phyloP scores from a whole-genome alignment of 2,113 vertebrate species.

The Aleadryas rufinucha region DNA sequence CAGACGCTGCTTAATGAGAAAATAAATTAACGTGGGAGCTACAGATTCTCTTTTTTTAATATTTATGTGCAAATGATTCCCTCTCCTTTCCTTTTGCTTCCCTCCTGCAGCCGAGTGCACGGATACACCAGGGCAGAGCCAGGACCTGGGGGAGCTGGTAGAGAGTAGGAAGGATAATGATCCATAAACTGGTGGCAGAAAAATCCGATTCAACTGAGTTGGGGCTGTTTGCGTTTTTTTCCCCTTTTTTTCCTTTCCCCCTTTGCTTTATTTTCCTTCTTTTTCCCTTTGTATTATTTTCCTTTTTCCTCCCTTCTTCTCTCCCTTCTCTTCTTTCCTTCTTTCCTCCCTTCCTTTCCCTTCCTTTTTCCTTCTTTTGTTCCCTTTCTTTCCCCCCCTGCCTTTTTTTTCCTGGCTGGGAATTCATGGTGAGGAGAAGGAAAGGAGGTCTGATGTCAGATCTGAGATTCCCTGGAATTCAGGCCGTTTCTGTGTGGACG shows the following conservation, averaged over 20 bases:
- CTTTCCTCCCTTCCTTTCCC: too few relatives aligned
- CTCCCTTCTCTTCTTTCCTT: fast-evolving
- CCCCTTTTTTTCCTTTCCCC: fast-evolving
- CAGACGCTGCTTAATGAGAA: background rate
- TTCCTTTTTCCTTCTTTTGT: fast-evolving
- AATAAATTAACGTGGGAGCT: conserved; percentile 1
- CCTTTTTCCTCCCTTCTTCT: fast-evolving
- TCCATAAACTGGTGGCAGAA: background rate
- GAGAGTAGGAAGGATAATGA: background rate
- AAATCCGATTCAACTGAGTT: background rate
- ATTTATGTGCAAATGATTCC: background rate
- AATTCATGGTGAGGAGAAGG: background rate
- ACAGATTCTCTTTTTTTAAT: background rate
- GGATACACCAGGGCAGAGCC: background rate
- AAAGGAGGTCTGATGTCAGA: background rate
- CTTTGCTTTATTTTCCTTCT: too few relatives aligned
- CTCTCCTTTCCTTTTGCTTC: background rate
- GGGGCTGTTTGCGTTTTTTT: fast-evolving
- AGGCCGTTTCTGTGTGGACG: background rate
- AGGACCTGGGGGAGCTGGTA: background rate
- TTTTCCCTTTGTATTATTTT: too few relatives aligned
- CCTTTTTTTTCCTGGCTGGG: background rate
- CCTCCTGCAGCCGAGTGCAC: background rate
- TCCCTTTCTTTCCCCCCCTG: too few relatives aligned
- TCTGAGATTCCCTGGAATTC: background rate